Evolutionary conservation across 2,888 invertebrate species (phyloP).

Genomic region (Thereva unica): DNA sequence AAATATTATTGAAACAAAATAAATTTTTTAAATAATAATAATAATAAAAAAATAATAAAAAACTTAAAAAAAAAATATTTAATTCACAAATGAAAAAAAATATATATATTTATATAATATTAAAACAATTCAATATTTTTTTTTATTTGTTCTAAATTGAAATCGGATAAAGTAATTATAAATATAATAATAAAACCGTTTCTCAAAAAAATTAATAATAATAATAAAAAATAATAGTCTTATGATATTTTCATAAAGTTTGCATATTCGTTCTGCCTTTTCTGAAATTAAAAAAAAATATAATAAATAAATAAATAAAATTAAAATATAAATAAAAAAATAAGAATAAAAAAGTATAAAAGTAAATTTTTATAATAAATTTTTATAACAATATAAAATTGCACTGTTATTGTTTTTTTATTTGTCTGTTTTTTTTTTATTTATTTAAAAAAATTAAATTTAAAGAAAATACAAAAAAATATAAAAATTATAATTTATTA

Average conservation of each 20-base stretch:
- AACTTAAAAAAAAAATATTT: not conserved
- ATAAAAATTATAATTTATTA: not conserved
- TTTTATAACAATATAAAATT: slow-evolving; percentile 2
- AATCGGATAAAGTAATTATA: not conserved
- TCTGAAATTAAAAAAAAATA: slow-evolving; percentile 24
- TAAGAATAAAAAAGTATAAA: not conserved
- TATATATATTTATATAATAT: no score
- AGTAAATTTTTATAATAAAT: not conserved
- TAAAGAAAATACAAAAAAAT: not conserved
- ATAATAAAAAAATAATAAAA: no score
- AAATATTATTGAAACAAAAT: no score
- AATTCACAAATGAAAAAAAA: not conserved
- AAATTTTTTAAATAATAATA: no score
- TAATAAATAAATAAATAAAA: slow-evolving; percentile 2
- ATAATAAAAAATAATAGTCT: slow-evolving; percentile 16
- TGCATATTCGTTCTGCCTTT: slow-evolving; percentile 32
- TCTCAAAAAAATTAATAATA: slow-evolving; percentile 4
- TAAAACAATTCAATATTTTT: no score
- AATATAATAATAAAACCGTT: slow-evolving; percentile 3
- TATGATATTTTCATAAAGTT: slow-evolving; percentile 34
- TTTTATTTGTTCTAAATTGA: not conserved
- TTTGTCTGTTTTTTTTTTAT: slow-evolving; percentile 6
- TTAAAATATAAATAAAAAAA: slow-evolving; percentile 8
- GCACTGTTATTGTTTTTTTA: not conserved
- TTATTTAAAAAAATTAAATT: slow-evolving; percentile 2